Base-by-base conservation (phyloP, 2,888 invertebrate species). In the Marasmarcha lunaedactyla region DNA sequence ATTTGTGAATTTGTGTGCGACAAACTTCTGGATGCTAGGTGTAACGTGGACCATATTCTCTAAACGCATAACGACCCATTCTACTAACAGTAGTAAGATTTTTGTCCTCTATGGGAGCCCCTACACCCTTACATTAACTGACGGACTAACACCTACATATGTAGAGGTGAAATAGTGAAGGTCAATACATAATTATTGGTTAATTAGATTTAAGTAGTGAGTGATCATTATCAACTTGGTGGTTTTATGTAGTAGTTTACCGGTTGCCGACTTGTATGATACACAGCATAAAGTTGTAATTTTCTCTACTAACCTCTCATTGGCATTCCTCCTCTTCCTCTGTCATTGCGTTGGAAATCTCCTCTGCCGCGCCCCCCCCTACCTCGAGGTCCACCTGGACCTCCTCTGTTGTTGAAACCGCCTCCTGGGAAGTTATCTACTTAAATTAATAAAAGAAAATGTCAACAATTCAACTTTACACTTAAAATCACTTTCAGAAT, bases 281-380 rank as follows among this genome's bases (percentile, higher is more conserved):
- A n/a, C n/a, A n/a, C n/a, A n/a, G n/a, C n/a, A n/a, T n/a, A n/a
- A n/a, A n/a, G n/a, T n/a, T n/a, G n/a, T n/a, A n/a, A n/a, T n/a
- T n/a, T 30, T 30, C 6, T 30, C 35, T 15, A 33, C 11, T 44
- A 49, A 74, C 81, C 81, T 72, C 81, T 71, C 78, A 79, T 78
- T 3, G 67, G 73, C 78, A 78, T 77, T 36, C 79, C 79, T 26
- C 79, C 71, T 27, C 74, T 58, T 1, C 77, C 79, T 42, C 78
- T 60, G 37, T 77, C 79, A 45, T 64, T 71, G 25, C 77, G 58
- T 10, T 63, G 79, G 53, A 78, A 81, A 48, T 83, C 81, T 13
- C 79, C 81, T 30, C 79, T 61, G 0, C 81, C 79, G 30, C 81
- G 53, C 1, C 78, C 73, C 13, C 81, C 68, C 10, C 76, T 49